Evolutionary conservation across 1,140 invertebrate genomes (phyloP).

Genomic region (Eriosoma lanigerum): DNA sequence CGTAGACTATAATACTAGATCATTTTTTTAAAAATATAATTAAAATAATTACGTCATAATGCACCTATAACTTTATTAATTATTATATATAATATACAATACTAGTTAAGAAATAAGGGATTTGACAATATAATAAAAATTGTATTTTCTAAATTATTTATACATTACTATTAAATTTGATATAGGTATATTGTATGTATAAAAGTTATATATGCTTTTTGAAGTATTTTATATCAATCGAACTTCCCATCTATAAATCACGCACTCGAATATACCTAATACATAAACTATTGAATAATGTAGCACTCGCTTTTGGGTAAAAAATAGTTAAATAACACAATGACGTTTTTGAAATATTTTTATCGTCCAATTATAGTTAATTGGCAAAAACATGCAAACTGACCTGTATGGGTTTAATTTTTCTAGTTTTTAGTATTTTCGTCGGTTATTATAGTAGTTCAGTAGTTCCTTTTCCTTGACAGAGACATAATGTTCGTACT

Average conservation of each 20-base stretch:
- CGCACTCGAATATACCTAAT: not conserved
- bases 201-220: constrained; percentile 30
- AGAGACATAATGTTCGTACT: not conserved
- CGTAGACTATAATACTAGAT: no score
- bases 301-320: not conserved
- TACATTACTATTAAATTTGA: no score
- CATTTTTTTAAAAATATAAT: no score
- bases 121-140: no score
- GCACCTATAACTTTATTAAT: no score
- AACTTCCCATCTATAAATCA: not conserved
- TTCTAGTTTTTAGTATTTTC: not conserved
- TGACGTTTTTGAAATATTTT: constrained; percentile 24
- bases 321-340: not conserved
- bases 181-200: no score
- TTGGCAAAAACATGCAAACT: constrained; percentile 9
- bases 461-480: not conserved
- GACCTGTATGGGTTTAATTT: not conserved
- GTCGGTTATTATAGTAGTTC: no score
- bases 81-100: no score
- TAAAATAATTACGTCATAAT: no score
- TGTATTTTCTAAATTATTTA: no score
- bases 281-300: constrained; percentile 5
- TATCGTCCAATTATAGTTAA: constrained; percentile 36
- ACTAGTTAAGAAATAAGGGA: no score
- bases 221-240: not conserved